Conservation (phyloP, 2,888 invertebrate genomes). For the Rhopalosiphum nymphaeae region DNA sequence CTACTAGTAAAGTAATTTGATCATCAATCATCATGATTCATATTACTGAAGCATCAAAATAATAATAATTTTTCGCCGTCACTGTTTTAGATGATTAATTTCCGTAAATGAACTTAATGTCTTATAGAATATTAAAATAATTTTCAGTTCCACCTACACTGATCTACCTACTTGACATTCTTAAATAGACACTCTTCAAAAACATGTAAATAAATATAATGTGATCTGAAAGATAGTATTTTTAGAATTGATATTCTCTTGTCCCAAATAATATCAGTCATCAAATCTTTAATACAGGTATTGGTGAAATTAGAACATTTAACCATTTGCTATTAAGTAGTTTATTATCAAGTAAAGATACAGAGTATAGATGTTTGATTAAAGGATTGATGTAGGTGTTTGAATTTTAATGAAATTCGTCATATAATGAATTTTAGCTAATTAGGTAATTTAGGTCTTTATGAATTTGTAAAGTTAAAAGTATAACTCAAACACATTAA, state of each 20-base stretch:
- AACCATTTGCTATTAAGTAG: neutral
- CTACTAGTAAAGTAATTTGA: constrained; percentile 7
- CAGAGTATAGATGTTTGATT: neutral
- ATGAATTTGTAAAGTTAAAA: neutral
- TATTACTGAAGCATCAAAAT: neutral
- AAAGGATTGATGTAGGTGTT: neutral
- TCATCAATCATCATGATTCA: neutral
- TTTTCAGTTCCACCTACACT: neutral
- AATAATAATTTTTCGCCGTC: neutral
- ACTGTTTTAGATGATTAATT: neutral
- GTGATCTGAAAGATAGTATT: neutral
- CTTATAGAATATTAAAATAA: neutral
- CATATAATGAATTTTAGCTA: neutral
- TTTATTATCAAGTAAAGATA: neutral
- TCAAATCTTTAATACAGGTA: neutral
- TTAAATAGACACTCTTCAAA: neutral
- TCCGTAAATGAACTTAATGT: neutral
- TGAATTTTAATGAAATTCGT: neutral
- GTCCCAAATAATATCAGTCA: neutral
- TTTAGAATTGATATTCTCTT: neutral
- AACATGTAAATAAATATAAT: neutral
- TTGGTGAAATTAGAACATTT: neutral
- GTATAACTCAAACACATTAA: neutral
- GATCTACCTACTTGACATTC: neutral
- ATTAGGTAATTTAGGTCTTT: neutral